Conservation (phyloP, 1,140 invertebrate genomes). For the Himalopsyche phryganea region DNA sequence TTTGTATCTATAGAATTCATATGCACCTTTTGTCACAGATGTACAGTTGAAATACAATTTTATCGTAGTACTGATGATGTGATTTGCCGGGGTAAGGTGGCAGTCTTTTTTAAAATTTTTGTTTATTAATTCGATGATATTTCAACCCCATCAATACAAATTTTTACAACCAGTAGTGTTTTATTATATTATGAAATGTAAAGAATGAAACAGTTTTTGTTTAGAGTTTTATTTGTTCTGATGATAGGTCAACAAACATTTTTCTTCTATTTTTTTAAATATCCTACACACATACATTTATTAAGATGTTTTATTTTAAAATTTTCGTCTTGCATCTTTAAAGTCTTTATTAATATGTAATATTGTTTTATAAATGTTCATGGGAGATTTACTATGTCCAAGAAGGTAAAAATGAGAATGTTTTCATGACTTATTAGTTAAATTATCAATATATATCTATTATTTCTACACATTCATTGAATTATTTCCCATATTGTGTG, state of each 20-base stretch:
- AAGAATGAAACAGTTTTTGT: too few species aligned
- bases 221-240: slow-evolving; percentile 30
- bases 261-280: slow-evolving; percentile 32
- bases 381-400: slow-evolving; percentile 15
- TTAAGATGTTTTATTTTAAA: slow-evolving; percentile 29
- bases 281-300: slow-evolving; percentile 36
- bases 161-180: too few species aligned
- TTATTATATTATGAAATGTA: too few species aligned
- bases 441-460: slow-evolving; percentile 18
- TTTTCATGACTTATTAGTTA: slow-evolving; percentile 21
- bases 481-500: slow-evolving; percentile 19
- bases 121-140: too few species aligned
- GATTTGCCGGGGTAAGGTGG: too few species aligned
- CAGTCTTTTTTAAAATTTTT: too few species aligned
- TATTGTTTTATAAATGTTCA: slow-evolving; percentile 24
- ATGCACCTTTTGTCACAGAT: too few species aligned
- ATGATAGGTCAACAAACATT: slow-evolving; percentile 32
- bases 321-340: slow-evolving; percentile 23
- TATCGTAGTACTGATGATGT: too few species aligned
- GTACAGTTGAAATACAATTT: too few species aligned
- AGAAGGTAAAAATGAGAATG: slow-evolving; percentile 21
- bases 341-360: slow-evolving; percentile 31
- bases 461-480: slow-evolving; percentile 25
- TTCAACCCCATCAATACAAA: too few species aligned
- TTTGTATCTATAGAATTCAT: too few species aligned